Base-by-base conservation (phyloP, 2,113 vertebrate species). In the Conger conger region DNA sequence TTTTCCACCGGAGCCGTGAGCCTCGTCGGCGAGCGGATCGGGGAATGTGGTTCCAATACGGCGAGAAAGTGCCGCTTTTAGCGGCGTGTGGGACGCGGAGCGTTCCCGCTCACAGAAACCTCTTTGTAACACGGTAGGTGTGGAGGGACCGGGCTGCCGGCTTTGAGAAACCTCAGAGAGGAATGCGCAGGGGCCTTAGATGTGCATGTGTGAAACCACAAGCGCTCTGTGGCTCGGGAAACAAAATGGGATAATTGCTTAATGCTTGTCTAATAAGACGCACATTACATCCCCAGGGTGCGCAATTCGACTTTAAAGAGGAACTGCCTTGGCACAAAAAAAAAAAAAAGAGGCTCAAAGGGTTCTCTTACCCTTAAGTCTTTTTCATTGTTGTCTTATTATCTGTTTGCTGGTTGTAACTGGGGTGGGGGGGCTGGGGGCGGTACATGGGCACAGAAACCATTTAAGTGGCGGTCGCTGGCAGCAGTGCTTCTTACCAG, bases 221-320 rank as follows among this genome's bases (percentile, higher is more conserved):
- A 92, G 89, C 91, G 90, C 86, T 90, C 88, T 92, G 89, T 85
- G 89, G 92, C 89, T 84, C 85, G 87, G 86, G 91, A 89, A 92
- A 91, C 91, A 88, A 90, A 93, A 88, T 92, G 92, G 90, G 86
- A 87, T 93, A 93, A 94, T 93, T 93, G 91, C 90, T 90, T 92
- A 93, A 93, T 93, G 90, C 90, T 87, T 89, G 90, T 93, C 91
- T 94, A 93, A 94, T 93, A 92, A 92, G 91, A 93, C 89, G 91
- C 89, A 90, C 91, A 92, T 93, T 93, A 92, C 86, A 91, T 91
- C 91, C 90, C 88, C 89, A 89, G 93, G 92, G 92, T 91, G 93
- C 89, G 90, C 86, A 57, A 86, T 84, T 87, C 86, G 87, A 90
- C 92, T 82, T 92, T 84, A 91, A 93, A 92, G 92, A 89, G 87